Conservation (phyloP, 2,888 invertebrate species). For the Camptogramma bilineatum region DNA sequence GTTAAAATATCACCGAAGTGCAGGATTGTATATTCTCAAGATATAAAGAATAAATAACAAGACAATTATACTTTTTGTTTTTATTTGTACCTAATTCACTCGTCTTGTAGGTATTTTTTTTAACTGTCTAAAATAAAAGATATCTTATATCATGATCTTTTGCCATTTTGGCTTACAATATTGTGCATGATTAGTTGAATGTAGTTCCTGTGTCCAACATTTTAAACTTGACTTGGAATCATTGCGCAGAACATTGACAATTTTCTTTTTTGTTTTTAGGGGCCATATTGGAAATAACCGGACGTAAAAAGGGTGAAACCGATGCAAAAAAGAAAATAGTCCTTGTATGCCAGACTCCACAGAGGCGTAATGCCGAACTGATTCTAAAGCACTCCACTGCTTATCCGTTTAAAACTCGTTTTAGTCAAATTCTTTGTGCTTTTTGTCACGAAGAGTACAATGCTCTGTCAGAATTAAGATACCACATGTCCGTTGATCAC, state of each 20-base stretch:
- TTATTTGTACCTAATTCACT: background rate
- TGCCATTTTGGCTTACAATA: background rate
- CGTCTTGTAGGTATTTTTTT: no score
- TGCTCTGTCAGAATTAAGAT: conserved; percentile 62
- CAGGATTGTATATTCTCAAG: conserved; percentile 46
- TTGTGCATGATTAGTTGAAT: conserved; percentile 46
- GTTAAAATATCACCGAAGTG: conserved; percentile 61
- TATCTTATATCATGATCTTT: background rate
- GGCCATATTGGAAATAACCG: conserved; percentile 75
- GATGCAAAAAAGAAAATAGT: conserved; percentile 77
- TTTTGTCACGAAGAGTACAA: conserved; percentile 75
- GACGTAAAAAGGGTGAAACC: conserved; percentile 69
- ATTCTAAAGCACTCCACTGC: conserved; percentile 75
- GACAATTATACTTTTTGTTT: background rate
- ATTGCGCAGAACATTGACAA: conserved; percentile 69
- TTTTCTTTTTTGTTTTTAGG: conserved; percentile 82
- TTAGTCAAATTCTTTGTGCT: conserved; percentile 75
- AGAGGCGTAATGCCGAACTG: conserved; percentile 77
- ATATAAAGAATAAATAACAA: conserved; percentile 17
- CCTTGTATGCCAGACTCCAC: conserved; percentile 76
- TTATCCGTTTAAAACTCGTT: conserved; percentile 77
- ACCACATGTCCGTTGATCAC: conserved; percentile 72
- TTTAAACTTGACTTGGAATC: conserved; percentile 27
- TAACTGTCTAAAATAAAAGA: no score
- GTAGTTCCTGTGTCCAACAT: conserved; percentile 22